A percentile compares a stretch with the other conserved stretches of the same genome.
Evolutionary conservation across 2,888 invertebrate species (phyloP).

Genomic region (Drosophila lutescens): DNA sequence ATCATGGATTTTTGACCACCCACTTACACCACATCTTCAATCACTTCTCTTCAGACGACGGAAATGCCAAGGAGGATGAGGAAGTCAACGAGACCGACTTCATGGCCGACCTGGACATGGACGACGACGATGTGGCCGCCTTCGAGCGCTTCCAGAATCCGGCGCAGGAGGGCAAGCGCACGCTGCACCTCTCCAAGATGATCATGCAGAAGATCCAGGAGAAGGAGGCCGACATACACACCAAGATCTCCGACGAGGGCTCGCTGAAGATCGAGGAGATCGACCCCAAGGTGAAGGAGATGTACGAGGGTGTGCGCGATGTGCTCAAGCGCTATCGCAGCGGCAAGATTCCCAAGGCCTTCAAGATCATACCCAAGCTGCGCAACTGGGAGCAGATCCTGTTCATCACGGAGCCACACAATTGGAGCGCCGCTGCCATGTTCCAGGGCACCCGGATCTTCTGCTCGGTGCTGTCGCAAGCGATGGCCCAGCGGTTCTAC

Average conservation of each 20-base stretch:
- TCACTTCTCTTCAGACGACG: constrained; percentile 25
- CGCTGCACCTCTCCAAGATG: constrained; percentile 93
- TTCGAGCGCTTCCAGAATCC: constrained; percentile 89
- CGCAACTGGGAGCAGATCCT: constrained; percentile 97
- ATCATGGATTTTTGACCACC: too few relatives aligned
- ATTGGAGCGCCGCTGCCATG: constrained; percentile 99
- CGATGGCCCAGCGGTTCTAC: constrained; percentile 98
- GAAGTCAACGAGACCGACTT: constrained; percentile 86
- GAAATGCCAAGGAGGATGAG: constrained; percentile 53
- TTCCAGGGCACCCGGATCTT: constrained; percentile 94
- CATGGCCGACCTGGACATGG: constrained; percentile 90
- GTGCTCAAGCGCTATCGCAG: constrained; percentile 95
- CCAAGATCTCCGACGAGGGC: constrained; percentile 91
- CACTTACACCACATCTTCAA: background rate
- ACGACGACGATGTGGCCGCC: constrained; percentile 95
- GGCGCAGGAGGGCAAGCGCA: constrained; percentile 85
- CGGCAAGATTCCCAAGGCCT: constrained; percentile 98
- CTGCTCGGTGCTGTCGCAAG: constrained; percentile 97
- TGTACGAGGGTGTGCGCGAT: constrained; percentile 96
- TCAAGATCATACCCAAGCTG: constrained; percentile 97
- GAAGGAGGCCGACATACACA: constrained; percentile 94
- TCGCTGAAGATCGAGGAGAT: constrained; percentile 91
- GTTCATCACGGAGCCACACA: constrained; percentile 94
- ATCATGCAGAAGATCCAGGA: constrained; percentile 97
- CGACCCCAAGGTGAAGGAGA: constrained; percentile 91